Conservation (phyloP, 2,113 vertebrate genomes). For the Sprattus sprattus region DNA sequence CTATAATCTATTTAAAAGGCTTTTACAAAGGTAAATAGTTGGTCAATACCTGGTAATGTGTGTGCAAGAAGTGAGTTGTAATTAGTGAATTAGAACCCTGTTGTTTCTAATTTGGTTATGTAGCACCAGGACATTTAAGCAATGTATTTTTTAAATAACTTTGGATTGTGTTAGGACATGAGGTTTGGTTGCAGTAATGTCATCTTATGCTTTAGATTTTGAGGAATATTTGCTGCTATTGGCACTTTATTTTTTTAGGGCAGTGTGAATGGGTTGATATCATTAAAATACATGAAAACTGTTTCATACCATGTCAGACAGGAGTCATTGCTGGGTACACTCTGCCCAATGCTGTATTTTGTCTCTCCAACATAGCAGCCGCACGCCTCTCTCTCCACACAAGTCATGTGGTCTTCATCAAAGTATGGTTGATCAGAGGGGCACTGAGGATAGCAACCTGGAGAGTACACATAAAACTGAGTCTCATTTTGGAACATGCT, state of each 20-base stretch:
- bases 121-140: background rate
- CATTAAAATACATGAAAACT: background rate
- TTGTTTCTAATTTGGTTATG: too few species aligned
- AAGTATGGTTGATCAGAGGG: constrained; percentile 78
- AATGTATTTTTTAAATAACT: background rate
- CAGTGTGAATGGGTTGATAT: too few species aligned
- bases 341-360: constrained; percentile 66
- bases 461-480: constrained; percentile 7
- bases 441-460: constrained; percentile 92
- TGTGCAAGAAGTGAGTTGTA: background rate
- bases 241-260: too few species aligned
- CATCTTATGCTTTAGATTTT: too few species aligned
- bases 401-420: constrained; percentile 86
- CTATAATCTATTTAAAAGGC: background rate
- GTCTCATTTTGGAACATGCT: background rate
- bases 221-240: too few species aligned
- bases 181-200: background rate
- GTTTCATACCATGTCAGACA: constrained; percentile 82
- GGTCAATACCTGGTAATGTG: background rate
- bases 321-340: constrained; percentile 68
- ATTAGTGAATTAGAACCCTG: background rate
- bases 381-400: constrained; percentile 73
- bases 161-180: too few species aligned
- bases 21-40: background rate
- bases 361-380: constrained; percentile 74